Evolutionary conservation across 2,113 vertebrate species (phyloP).

Genomic region (Leuciscus idus): DNA sequence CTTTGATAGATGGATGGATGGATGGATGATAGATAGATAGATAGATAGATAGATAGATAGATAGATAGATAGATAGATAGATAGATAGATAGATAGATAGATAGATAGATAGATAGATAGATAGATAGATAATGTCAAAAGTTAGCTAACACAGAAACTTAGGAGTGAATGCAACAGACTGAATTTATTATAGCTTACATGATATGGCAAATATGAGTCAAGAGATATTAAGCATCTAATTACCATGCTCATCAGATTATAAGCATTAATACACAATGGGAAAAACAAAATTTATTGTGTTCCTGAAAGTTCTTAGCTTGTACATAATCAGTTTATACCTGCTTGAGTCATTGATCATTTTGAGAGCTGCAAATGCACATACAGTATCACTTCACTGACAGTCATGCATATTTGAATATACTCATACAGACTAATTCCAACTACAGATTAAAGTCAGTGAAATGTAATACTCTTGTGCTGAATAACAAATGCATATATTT

Average conservation of each 20-base stretch:
- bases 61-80: no score
- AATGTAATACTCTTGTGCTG: not conserved
- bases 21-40: not conserved
- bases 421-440: conserved; percentile 6
- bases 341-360: conserved; percentile 10
- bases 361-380: conserved; percentile 23
- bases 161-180: conserved; percentile 59
- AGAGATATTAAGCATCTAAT: conserved; percentile 49
- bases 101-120: no score
- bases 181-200: conserved; percentile 67
- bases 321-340: conserved; percentile 35
- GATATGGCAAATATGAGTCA: conserved; percentile 46
- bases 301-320: conserved; percentile 24
- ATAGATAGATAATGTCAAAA: not conserved
- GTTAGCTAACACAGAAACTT: conserved; percentile 21
- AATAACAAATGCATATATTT: not conserved
- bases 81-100: not conserved
- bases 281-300: conserved; percentile 15
- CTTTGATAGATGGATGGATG: not conserved
- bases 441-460: not conserved
- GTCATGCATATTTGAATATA: conserved; percentile 28
- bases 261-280: conserved; percentile 37
- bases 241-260: conserved; percentile 31
- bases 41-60: not conserved
- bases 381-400: conserved; percentile 5